Evolutionary conservation across 2,888 invertebrate species (phyloP).

Genomic region (Cremastinae sp.): DNA sequence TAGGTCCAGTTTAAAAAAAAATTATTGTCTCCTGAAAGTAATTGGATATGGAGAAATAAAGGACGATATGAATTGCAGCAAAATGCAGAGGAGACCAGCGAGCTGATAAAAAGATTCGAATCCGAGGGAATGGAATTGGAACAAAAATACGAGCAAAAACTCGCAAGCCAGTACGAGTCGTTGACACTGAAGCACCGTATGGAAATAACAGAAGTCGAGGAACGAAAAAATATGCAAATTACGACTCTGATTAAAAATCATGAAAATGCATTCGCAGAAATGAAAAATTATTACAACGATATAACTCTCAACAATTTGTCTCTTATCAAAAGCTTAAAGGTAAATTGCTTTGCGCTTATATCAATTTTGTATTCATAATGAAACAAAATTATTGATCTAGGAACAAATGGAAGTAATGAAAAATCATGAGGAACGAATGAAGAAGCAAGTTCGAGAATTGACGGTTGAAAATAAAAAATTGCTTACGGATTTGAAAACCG

Average conservation of each 20-base stretch:
- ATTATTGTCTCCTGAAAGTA: neutral
- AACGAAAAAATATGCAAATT: conserved; percentile 94
- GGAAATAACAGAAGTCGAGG: conserved; percentile 94
- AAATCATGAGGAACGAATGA: conserved; percentile 89
- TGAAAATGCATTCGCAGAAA: conserved; percentile 91
- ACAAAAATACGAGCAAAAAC: conserved; percentile 88
- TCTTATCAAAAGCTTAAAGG: conserved; percentile 93
- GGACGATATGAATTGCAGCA: no score
- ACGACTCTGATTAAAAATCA: conserved; percentile 90
- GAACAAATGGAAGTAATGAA: conserved; percentile 90
- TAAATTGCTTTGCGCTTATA: no score
- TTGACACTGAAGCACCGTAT: conserved; percentile 87
- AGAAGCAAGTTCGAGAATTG: conserved; percentile 85
- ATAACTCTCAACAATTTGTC: conserved; percentile 96
- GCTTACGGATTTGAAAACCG: conserved; percentile 86
- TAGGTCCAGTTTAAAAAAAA: conserved; percentile 69
- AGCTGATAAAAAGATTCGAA: conserved; percentile 85
- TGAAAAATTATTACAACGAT: conserved; percentile 97
- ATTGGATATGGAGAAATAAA: no score
- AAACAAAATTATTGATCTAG: no score
- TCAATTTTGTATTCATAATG: no score
- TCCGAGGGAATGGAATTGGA: conserved; percentile 86
- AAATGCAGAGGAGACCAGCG: conserved; percentile 80
- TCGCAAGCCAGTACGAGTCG: conserved; percentile 87
- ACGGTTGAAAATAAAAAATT: conserved; percentile 88